These are phyloP conservation scores for Ceratosolen solmsi DNA, from an alignment of 1,140 invertebrate genomes.

Conservation along the genomic window DNA sequence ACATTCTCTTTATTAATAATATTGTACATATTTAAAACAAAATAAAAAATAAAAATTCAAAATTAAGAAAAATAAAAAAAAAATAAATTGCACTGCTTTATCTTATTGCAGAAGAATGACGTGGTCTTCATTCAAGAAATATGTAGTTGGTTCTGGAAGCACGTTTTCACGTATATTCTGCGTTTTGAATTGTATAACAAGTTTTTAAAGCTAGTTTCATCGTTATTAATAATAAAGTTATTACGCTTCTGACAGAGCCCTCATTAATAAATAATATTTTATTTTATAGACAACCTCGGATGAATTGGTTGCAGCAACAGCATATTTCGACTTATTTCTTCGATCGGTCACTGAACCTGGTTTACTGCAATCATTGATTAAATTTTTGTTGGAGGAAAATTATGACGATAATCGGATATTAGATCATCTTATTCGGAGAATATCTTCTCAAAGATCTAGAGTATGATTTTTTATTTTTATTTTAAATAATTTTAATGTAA, in stretches of 20 bases:
- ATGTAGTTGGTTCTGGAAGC: slow-evolving; percentile 23
- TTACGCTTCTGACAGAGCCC: not conserved
- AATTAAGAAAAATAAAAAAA: no score
- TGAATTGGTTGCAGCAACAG: slow-evolving; percentile 92
- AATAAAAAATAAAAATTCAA: no score
- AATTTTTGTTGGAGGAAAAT: slow-evolving; percentile 88
- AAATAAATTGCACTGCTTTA: slow-evolving; percentile 9
- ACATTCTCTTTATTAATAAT: not conserved
- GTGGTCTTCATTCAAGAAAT: slow-evolving; percentile 10
- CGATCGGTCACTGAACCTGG: slow-evolving; percentile 90
- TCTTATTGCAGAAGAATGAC: slow-evolving; percentile 1
- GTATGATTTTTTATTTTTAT: slow-evolving; percentile 67
- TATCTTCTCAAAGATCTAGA: slow-evolving; percentile 80
- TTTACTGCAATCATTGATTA: slow-evolving; percentile 86
- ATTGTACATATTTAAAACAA: not conserved
- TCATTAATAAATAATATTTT: slow-evolving; percentile 15
- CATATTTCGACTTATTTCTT: slow-evolving; percentile 92
- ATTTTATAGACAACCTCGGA: slow-evolving; percentile 81
- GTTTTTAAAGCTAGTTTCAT: not conserved
- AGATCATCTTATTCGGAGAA: slow-evolving; percentile 84
- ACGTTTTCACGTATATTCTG: not conserved
- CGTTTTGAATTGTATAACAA: not conserved
- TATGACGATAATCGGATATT: slow-evolving; percentile 87
- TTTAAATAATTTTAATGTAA: no score
- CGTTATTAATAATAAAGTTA: not conserved